Evolutionary conservation across 2,888 invertebrate species (phyloP).

Genomic region (Leptogaster cylindrica): DNA sequence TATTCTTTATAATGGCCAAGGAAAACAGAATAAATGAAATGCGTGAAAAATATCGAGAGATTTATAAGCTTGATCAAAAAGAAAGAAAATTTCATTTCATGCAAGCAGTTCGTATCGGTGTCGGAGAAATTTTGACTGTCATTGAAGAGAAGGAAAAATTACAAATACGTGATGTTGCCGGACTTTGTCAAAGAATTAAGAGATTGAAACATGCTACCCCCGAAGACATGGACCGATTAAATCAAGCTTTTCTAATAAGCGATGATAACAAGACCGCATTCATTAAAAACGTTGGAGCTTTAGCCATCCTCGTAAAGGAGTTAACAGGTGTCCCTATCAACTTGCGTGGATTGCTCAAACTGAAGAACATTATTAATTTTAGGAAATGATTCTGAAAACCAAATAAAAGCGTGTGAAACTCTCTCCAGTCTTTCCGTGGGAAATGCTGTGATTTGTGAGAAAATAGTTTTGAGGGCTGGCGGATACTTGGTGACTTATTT

Average conservation of each 20-base stretch:
- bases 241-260: conserved; percentile 57
- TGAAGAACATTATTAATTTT: background rate
- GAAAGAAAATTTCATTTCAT: conserved; percentile 50
- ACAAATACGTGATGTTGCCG: conserved; percentile 55
- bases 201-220: conserved; percentile 56
- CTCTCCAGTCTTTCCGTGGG: conserved; percentile 60
- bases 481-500: conserved; percentile 58
- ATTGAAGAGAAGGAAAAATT: conserved; percentile 54
- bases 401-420: conserved; percentile 56
- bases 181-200: conserved; percentile 56
- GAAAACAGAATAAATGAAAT: too few relatives aligned
- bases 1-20: too few relatives aligned
- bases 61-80: conserved; percentile 52
- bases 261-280: conserved; percentile 56
- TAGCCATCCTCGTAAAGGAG: conserved; percentile 58
- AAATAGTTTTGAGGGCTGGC: conserved; percentile 55
- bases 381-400: conserved; percentile 55
- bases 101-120: conserved; percentile 56
- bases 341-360: background rate
- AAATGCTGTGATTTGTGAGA: conserved; percentile 55
- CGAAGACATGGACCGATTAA: conserved; percentile 57
- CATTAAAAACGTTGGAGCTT: conserved; percentile 55
- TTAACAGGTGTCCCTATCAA: conserved; percentile 55
- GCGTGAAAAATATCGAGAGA: conserved; percentile 54
- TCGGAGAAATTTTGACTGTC: conserved; percentile 56